Base-by-base conservation (phyloP, 1,140 invertebrate genomes). In the Leptopilina clavipes region DNA sequence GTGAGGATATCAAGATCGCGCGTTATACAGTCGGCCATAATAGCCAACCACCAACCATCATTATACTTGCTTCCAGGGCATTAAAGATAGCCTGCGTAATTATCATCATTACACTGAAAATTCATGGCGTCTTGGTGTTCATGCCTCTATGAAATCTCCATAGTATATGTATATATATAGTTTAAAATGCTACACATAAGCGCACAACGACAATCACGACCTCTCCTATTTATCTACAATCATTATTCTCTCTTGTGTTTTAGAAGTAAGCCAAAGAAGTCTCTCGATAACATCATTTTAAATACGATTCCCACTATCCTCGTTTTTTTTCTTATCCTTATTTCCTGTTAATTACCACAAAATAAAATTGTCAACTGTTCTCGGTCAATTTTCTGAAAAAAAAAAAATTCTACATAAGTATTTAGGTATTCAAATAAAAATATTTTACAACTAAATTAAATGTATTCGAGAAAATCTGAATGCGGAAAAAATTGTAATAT, bases 81-180 rank as follows among this genome's bases (percentile, higher is more conserved):
- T 89, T 89, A 86, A 89, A 89, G 87, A 90, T 88, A 89, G 84
- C 82, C 80, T 77, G 78, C 77, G 84, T 83, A 88, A 89, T 89
- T 88, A 89, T 87, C 83, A 87, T 88, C 72, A 88, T 89, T 89
- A 88, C 79, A 81, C 87, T 74, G 83, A 77, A 52, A 52, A 17
- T 52, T n/a, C 48, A 52, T 17, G 48, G 48, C 80, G 59, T 65
- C 22, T 37, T 70, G 43, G 25, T 52, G 79, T 82, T 83, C 25
- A 76, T 76, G 79, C 75, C 80, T 79, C 81, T 83, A 82, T 81
- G 78, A 83, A 82, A 86, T 83, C 75, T 83, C 81, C 80, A 79
- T 82, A 85, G 75, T 31, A 31, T 31, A 40, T 6, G 31, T 10
- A 14, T 31, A 31, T 31, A 40, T 6, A 65, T 10, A 14, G 3